Evolutionary conservation across 64 coral and sea anemone species (phyloP).

Genomic region (Actinia equina): DNA sequence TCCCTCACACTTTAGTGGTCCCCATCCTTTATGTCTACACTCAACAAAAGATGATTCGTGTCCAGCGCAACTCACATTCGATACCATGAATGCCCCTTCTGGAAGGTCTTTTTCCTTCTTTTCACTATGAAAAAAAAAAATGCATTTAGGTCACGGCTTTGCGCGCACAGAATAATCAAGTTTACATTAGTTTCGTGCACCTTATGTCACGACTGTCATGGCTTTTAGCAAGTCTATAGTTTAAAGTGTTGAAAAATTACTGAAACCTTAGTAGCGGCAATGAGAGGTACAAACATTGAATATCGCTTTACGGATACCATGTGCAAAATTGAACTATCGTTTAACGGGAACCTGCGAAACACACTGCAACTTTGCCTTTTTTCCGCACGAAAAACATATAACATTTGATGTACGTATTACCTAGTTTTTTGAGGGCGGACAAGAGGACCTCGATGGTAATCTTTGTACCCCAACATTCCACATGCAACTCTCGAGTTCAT

Average conservation of each 20-base stretch:
- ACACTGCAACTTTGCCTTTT: no score
- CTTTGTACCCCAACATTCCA: conserved; percentile 68
- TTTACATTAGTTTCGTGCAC: background rate
- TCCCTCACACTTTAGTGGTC: conserved; percentile 47
- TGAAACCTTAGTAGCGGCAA: no score
- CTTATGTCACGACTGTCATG: no score
- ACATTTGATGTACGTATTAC: background rate
- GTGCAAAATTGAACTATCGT: no score
- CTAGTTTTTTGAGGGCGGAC: background rate
- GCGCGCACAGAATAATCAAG: background rate
- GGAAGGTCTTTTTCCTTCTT: background rate
- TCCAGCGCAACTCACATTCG: conserved; percentile 57
- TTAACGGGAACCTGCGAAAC: no score
- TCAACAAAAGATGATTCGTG: conserved; percentile 77
- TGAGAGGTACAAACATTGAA: no score
- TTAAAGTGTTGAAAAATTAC: no score
- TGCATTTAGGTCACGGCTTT: no score
- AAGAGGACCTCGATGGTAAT: background rate
- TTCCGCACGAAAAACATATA: background rate
- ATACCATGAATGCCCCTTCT: conserved; percentile 15
- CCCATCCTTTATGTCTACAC: conserved; percentile 72
- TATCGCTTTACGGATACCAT: no score
- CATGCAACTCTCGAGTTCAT: conserved; percentile 69
- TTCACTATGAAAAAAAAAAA: background rate
- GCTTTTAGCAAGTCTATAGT: no score